Percentiles rank a stretch among this genome's conserved stretches.
These are phyloP conservation scores for Cantharis lateralis DNA, from an alignment of 2,888 invertebrate genomes.

Conservation along the genomic window DNA sequence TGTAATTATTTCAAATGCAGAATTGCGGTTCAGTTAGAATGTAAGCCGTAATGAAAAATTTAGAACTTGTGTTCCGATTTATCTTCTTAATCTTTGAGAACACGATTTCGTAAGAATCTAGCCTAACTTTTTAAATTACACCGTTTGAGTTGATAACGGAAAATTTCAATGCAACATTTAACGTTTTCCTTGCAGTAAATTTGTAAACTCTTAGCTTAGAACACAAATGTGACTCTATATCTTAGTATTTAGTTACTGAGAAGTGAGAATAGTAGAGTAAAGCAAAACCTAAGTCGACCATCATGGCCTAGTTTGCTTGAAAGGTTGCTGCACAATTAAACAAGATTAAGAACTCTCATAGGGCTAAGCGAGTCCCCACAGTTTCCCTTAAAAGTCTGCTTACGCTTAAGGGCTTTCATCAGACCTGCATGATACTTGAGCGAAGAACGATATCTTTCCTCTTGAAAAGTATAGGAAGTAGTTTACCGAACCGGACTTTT, in stretches of 20 bases:
- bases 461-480: conserved; percentile 15
- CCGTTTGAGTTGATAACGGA: not conserved
- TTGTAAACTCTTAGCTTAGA: conserved; percentile 11
- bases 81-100: not conserved
- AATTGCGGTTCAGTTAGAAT: not conserved
- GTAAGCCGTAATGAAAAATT: not conserved
- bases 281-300: conserved; percentile 23
- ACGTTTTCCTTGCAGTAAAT: conserved; percentile 1
- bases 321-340: conserved; percentile 44
- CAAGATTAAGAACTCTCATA: conserved; percentile 47
- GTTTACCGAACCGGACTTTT: conserved; percentile 21
- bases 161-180: not conserved
- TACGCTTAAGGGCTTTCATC: conserved; percentile 30
- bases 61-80: not conserved
- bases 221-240: conserved; percentile 18
- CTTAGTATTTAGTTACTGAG: conserved; percentile 18
- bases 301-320: conserved; percentile 36
- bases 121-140: not conserved
- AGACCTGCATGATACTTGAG: conserved; percentile 22
- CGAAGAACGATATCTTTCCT: conserved; percentile 22
- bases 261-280: conserved; percentile 14
- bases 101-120: not conserved
- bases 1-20: no score
- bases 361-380: conserved; percentile 39
- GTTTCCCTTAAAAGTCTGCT: conserved; percentile 30